Evolutionary conservation across 2,113 vertebrate genomes (phyloP), one percentile per base, ranked within the genome.

Genomic region (Nettapus auritus): DNA sequence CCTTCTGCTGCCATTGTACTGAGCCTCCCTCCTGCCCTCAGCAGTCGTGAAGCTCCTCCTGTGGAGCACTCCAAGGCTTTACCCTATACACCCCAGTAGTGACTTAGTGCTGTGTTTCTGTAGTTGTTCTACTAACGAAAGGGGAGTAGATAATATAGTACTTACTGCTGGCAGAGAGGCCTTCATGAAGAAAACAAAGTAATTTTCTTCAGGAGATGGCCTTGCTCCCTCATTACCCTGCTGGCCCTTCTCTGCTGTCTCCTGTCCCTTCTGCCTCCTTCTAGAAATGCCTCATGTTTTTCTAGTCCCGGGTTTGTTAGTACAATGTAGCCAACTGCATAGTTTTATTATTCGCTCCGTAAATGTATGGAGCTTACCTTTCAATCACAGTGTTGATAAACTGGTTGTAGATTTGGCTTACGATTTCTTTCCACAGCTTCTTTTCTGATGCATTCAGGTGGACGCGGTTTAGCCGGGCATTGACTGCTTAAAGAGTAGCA

Each of bases 1-100:
- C 96, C 98, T 98, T 98, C 99, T 99, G 99, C 99, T 99, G 97
- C 99, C 99, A 99, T 99, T 99, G 99, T 99, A 98, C 97, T 97
- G 97, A 97, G 98, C 98, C 98, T 98, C 98, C 98, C 98, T 98
- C 98, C 98, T 98, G 98, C 98, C 98, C 93, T 93, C 83, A 18
- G 3, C 73, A 92, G 91, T 74, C 38, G 44, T 73, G 92, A 70
- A 63, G 76, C 94, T 98, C 97, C 97, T 96, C 86, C 94, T 97
- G 96, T 94, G 98, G 98, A 98, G 98, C 95, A 44, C 98, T 99
- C 99, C 99, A 99, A 99, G 99, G 99, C 98, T 99, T 97, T 98
- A 99, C 98, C 98, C 98, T 98, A 96, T 96, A 82, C 85, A 95
- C 89, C 57, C 93, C 96, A 96, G 81, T 93, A 96, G 93, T 83